Evolutionary conservation across 2,113 vertebrate genomes (phyloP).

Genomic region (Castor canadensis): DNA sequence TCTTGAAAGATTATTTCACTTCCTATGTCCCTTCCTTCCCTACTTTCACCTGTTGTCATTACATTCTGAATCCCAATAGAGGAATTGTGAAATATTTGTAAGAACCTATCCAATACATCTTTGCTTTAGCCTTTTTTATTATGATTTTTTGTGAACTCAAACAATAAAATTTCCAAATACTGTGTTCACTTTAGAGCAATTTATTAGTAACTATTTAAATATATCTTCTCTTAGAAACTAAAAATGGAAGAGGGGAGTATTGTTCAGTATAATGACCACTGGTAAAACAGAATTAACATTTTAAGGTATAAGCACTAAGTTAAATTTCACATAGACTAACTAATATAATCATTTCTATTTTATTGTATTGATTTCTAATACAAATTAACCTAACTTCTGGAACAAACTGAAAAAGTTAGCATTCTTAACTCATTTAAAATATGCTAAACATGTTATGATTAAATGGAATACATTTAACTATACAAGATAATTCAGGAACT

Average conservation of each 20-base stretch:
- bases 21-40: not conserved
- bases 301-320: constrained; percentile 37
- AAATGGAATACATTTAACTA: constrained; percentile 63
- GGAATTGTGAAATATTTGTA: not conserved
- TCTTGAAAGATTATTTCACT: not conserved
- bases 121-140: not conserved
- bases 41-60: not conserved
- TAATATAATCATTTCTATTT: constrained; percentile 59
- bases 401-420: constrained; percentile 56
- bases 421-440: constrained; percentile 67
- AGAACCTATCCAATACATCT: not conserved
- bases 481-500: constrained; percentile 72
- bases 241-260: not conserved
- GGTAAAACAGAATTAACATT: constrained; percentile 21
- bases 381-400: constrained; percentile 28
- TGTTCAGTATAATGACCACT: constrained; percentile 20
- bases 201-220: not conserved
- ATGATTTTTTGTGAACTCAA: constrained; percentile 24
- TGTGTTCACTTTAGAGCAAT: not conserved
- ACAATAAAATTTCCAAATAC: not conserved
- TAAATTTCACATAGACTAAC: constrained; percentile 18
- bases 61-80: not conserved
- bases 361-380: constrained; percentile 48
- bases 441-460: constrained; percentile 65
- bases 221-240: not conserved